phyloP scores from a whole-genome alignment of 2,888 invertebrate species.

The Drymonia ruficornis region DNA sequence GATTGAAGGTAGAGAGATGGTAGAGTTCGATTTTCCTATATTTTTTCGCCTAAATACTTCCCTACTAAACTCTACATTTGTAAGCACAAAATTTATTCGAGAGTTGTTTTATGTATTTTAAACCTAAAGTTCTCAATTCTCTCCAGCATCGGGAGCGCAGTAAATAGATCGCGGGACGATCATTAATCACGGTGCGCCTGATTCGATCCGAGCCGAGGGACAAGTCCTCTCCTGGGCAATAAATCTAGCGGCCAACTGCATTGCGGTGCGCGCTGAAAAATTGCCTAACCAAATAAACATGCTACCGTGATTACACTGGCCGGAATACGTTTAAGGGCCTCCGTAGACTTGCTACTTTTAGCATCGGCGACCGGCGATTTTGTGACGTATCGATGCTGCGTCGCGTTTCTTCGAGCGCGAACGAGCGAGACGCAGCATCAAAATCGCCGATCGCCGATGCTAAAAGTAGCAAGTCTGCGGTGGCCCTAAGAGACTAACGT shows the following conservation, averaged over 20 bases:
- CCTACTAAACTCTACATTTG: too few species aligned
- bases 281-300: slow-evolving; percentile 6
- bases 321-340: not conserved
- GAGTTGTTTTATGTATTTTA: not conserved
- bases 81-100: not conserved
- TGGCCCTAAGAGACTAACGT: too few species aligned
- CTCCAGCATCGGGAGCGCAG: slow-evolving; percentile 1
- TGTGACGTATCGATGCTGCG: too few species aligned
- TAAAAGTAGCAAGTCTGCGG: too few species aligned
- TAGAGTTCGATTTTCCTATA: too few species aligned
- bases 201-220: slow-evolving; percentile 7
- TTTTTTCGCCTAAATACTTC: too few species aligned
- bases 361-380: too few species aligned
- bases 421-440: too few species aligned
- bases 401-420: too few species aligned
- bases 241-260: slow-evolving; percentile 6
- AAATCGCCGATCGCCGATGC: too few species aligned
- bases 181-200: slow-evolving; percentile 7
- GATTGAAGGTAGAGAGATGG: too few species aligned
- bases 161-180: slow-evolving; percentile 2
- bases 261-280: slow-evolving; percentile 7
- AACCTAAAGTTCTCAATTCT: not conserved
- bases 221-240: slow-evolving; percentile 5
- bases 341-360: too few species aligned
- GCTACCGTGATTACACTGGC: slow-evolving; percentile 5